These are phyloP conservation scores for Mus spretus DNA, from an alignment of 2,797 vertebrate species.

Conservation along the genomic window DNA sequence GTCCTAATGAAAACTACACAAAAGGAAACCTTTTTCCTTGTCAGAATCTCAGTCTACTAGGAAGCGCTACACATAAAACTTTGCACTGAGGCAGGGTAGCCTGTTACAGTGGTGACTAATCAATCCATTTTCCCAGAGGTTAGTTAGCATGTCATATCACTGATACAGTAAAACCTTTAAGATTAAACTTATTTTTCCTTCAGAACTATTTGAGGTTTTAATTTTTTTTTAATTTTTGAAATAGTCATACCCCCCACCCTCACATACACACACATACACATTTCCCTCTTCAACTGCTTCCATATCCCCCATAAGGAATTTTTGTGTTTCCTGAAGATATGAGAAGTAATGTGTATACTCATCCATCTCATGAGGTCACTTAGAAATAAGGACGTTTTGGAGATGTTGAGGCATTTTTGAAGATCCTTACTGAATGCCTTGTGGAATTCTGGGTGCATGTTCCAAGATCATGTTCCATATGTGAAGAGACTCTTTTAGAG, in stretches of 20 bases:
- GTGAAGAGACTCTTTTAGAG: conserved; percentile 8
- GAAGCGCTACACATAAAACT: neutral
- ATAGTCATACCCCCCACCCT: neutral
- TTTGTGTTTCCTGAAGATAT: conserved; percentile 49
- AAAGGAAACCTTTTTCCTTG: conserved; percentile 59
- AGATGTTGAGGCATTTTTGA: conserved; percentile 46
- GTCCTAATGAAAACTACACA: conserved; percentile 34
- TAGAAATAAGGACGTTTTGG: conserved; percentile 53
- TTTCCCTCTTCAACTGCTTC: neutral
- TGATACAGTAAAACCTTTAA: conserved; percentile 39
- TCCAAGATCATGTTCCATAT: neutral
- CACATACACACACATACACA: neutral
- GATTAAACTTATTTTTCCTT: neutral
- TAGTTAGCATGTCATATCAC: conserved; percentile 25
- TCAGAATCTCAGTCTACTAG: conserved; percentile 9
- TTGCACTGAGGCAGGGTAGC: conserved; percentile 18
- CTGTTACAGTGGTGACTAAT: neutral
- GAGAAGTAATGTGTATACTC: conserved; percentile 19
- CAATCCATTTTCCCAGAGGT: conserved; percentile 22
- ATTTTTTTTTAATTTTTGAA: neutral
- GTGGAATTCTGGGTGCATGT: neutral
- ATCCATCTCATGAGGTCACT: conserved; percentile 18
- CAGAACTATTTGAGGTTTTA: neutral
- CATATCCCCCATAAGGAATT: neutral
- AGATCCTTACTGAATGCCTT: conserved; percentile 47